Evolutionary conservation across 2,797 vertebrate species (phyloP), one percentile per base, ranked within the genome.

Genomic region (Oreochromis grahami): DNA sequence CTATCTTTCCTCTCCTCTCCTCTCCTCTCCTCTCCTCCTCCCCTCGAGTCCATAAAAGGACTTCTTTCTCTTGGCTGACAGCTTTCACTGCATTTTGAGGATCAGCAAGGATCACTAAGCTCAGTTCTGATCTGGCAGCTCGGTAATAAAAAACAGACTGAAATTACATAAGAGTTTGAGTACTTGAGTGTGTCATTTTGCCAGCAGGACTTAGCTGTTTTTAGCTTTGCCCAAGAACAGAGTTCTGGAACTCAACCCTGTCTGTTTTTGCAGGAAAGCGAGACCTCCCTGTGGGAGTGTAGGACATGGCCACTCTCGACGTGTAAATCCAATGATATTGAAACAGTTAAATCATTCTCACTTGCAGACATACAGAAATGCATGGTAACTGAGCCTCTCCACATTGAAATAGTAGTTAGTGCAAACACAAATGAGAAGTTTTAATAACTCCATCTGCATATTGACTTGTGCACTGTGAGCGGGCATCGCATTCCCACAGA

Each of bases 151-250:
- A 93, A 93, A 86, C 77, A 87, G 86, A 86, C 78, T 83, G 74
- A 87, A 88, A 90, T 94, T 95, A 87, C 92, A 86, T 92, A 93
- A 92, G 77, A 84, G 56, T 78, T 53, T 79, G 76, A 87, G 52
- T 41, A 38, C 29, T 72, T 72, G 29, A 65, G n/a, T 8, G 79
- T 85, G 51, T 82, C 41, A 79, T 83, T 92, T 80, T 74, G 80
- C 84, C 36, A 15, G 34, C 38, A 87, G 89, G 84, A 78, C 77
- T 78, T 81, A 80, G 84, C 87, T 92, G 88, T 92, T 93, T 94
- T 92, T 91, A 93, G 91, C 80, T 85, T 77, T 77, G 78, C 86
- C 89, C 84, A 70, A 82, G 85, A 91, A 76, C 84, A 56, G 82
- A 84, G 86, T 76, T 70, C 86, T 88, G 78, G 72, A 78, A 8